A percentile compares a stretch with the other conserved stretches of the same genome.
phyloP scores from a whole-genome alignment of 1,140 invertebrate species.

The Brachionus manjavacas region DNA sequence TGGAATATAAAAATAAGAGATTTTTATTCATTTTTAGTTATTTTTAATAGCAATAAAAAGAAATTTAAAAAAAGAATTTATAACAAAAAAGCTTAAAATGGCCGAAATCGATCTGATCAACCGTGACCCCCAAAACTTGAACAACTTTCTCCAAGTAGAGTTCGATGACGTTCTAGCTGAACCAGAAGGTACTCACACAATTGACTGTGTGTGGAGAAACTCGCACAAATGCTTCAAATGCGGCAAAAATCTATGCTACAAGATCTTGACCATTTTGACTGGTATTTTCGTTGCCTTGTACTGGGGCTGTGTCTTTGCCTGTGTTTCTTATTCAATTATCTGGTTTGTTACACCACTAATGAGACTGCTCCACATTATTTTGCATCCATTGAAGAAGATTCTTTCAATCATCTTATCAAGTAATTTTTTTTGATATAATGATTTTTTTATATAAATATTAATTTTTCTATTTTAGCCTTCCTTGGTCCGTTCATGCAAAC shows the following conservation, averaged over 20 bases:
- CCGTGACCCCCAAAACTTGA: constrained; percentile 44
- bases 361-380: constrained; percentile 47
- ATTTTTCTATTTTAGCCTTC: neutral
- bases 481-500: neutral
- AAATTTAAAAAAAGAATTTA: neutral
- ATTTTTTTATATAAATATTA: neutral
- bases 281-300: constrained; percentile 66
- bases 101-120: constrained; percentile 40
- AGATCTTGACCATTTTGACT: constrained; percentile 64
- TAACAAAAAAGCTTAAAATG: neutral
- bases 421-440: constrained; percentile 43
- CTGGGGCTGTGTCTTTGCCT: constrained; percentile 69
- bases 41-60: neutral
- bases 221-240: constrained; percentile 67
- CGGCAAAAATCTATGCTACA: constrained; percentile 68
- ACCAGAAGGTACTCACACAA: constrained; percentile 68
- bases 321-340: constrained; percentile 64
- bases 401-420: constrained; percentile 37
- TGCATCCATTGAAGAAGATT: constrained; percentile 48
- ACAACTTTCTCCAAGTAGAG: constrained; percentile 54
- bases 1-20: neutral
- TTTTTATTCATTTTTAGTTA: neutral
- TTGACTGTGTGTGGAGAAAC: constrained; percentile 70
- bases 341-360: constrained; percentile 56
- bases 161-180: constrained; percentile 75